Percentiles rank a stretch among this genome's conserved stretches.
These are phyloP conservation scores for Vollenhovia emeryi DNA, from an alignment of 1,140 invertebrate genomes.

Conservation along the genomic window DNA sequence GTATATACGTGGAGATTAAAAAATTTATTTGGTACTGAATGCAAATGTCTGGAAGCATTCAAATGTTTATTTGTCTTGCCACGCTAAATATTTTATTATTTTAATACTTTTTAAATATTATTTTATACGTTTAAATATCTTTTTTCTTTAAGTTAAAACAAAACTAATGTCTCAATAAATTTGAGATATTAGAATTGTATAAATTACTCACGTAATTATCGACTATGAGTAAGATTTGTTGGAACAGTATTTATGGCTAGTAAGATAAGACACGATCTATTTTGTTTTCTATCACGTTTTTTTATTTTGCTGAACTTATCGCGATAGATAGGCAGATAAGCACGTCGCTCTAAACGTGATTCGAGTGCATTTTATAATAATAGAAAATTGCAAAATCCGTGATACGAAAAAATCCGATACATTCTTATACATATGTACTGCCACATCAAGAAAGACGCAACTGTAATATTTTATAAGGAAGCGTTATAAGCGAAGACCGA, in stretches of 20 bases:
- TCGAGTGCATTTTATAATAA: not conserved
- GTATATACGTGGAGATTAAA: not conserved
- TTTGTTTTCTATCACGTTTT: constrained; percentile 44
- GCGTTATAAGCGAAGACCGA: too few species aligned
- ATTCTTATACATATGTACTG: not conserved
- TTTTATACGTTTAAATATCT: not conserved
- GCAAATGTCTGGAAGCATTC: not conserved
- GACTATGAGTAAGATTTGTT: constrained; percentile 67
- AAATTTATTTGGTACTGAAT: not conserved
- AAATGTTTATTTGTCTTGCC: not conserved
- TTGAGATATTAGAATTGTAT: constrained; percentile 34
- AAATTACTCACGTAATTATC: constrained; percentile 69
- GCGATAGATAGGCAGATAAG: constrained; percentile 36
- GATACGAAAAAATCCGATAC: not conserved
- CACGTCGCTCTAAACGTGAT: not conserved
- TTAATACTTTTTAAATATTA: too few species aligned
- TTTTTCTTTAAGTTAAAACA: not conserved
- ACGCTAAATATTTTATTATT: not conserved
- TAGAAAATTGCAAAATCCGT: not conserved
- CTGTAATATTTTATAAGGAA: too few species aligned
- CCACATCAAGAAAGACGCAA: too few species aligned
- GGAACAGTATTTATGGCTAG: not conserved
- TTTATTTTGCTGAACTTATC: constrained; percentile 42
- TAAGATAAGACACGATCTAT: constrained; percentile 62
- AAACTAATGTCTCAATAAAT: not conserved